These are phyloP conservation scores for Hippoglossus stenolepis DNA, from an alignment of 2,113 vertebrate species.

Conservation along the genomic window DNA sequence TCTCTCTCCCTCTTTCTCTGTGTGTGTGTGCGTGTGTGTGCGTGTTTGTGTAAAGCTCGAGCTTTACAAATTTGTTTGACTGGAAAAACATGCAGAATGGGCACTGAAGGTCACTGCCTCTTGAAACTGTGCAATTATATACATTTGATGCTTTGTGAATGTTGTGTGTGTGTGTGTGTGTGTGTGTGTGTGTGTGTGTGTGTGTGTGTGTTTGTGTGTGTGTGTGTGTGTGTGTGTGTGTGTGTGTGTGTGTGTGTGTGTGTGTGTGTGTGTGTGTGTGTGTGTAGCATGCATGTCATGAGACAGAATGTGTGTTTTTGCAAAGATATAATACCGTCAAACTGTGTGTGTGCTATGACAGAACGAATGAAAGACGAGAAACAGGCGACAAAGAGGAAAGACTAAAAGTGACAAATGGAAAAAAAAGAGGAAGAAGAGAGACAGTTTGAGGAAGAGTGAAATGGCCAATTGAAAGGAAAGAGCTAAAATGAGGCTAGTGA, in stretches of 20 bases:
- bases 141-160: slow-evolving; percentile 11
- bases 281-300: neutral
- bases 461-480: neutral
- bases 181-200: neutral
- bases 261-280: neutral
- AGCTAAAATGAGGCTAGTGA: neutral
- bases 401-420: neutral
- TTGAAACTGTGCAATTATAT: slow-evolving; percentile 36
- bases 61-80: slow-evolving; percentile 63
- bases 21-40: neutral
- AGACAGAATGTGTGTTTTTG: neutral
- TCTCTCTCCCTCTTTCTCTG: slow-evolving; percentile 3
- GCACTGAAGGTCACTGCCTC: slow-evolving; percentile 59
- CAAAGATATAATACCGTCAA: too few relatives aligned
- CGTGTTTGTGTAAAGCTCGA: slow-evolving; percentile 16
- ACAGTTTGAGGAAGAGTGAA: neutral
- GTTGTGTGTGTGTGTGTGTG: slow-evolving; percentile 8
- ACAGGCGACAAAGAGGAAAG: neutral
- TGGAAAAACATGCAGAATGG: slow-evolving; percentile 49
- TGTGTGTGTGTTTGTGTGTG: slow-evolving; percentile 12
- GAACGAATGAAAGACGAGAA: neutral
- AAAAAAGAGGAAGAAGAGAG: too few relatives aligned
- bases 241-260: slow-evolving; percentile 4
- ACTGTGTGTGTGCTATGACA: neutral
- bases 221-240: slow-evolving; percentile 5